Conservation (phyloP, 1,140 invertebrate species). For the Saccostrea glomerata region DNA sequence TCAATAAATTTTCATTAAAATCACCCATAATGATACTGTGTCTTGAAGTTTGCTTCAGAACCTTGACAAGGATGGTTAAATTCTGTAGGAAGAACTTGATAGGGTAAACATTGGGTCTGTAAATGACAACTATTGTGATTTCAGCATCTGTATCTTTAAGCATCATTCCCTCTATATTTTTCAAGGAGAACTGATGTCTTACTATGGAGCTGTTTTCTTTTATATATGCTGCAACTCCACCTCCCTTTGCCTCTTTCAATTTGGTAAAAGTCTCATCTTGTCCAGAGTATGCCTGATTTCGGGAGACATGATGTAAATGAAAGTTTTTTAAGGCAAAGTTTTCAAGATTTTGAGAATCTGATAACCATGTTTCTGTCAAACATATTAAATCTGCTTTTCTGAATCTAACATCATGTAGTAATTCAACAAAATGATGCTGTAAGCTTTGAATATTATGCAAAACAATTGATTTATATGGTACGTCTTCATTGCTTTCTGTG, state of each 20-base stretch:
- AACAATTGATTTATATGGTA: background rate
- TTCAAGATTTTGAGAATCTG: background rate
- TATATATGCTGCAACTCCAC: background rate
- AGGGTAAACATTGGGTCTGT: background rate
- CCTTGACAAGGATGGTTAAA: background rate
- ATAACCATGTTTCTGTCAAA: conserved; percentile 27
- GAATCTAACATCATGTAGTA: background rate
- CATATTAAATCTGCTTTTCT: conserved; percentile 4
- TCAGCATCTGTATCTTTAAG: background rate
- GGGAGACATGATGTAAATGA: background rate
- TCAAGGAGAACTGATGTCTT: too few relatives aligned
- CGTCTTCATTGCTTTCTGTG: background rate
- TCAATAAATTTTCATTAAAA: conserved; percentile 10
- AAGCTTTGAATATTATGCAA: conserved; percentile 36
- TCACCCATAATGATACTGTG: background rate
- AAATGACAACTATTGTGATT: background rate
- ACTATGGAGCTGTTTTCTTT: background rate
- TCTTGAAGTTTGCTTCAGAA: background rate
- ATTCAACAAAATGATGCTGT: background rate
- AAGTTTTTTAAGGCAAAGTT: background rate
- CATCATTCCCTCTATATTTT: background rate
- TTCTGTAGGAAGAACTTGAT: background rate
- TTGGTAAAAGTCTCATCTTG: background rate
- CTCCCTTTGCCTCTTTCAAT: background rate
- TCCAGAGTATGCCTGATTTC: background rate